phyloP scores from a whole-genome alignment of 2,113 vertebrate genomes.

The Hystrix brachyura region DNA sequence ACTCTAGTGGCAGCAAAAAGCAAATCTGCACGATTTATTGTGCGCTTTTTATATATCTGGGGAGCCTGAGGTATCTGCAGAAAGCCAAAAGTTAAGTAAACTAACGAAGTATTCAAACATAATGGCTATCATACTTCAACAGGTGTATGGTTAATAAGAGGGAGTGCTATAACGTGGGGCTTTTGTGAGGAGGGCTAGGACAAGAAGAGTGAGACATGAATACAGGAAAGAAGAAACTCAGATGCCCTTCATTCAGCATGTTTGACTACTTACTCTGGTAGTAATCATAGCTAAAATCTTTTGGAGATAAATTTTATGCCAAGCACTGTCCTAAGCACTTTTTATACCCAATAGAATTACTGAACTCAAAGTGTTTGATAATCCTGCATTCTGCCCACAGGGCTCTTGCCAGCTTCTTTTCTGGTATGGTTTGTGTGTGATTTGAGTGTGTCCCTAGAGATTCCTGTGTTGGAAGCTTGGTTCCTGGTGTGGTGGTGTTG shows the following conservation, averaged over 20 bases:
- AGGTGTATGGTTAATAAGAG: background rate
- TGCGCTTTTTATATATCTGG: too few species aligned
- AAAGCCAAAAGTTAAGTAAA: background rate
- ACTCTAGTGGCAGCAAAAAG: background rate
- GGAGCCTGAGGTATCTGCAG: background rate
- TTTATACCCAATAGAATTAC: background rate
- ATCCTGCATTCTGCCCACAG: background rate
- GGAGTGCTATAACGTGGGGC: background rate
- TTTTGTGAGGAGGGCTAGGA: background rate
- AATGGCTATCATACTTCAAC: background rate
- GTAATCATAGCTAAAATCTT: background rate
- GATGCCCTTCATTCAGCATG: background rate
- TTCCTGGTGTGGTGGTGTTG: too few species aligned
- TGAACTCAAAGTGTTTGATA: background rate
- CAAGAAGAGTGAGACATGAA: background rate
- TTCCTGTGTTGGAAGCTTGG: too few species aligned
- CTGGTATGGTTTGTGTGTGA: too few species aligned
- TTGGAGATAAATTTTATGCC: background rate
- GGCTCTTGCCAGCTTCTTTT: too few species aligned
- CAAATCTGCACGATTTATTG: background rate
- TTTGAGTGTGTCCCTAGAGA: too few species aligned
- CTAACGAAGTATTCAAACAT: background rate
- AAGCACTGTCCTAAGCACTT: background rate
- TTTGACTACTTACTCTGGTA: background rate
- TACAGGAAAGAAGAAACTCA: background rate